Evolutionary conservation across 2,888 invertebrate genomes (phyloP).

Genomic region (Alsophila aescularia): DNA sequence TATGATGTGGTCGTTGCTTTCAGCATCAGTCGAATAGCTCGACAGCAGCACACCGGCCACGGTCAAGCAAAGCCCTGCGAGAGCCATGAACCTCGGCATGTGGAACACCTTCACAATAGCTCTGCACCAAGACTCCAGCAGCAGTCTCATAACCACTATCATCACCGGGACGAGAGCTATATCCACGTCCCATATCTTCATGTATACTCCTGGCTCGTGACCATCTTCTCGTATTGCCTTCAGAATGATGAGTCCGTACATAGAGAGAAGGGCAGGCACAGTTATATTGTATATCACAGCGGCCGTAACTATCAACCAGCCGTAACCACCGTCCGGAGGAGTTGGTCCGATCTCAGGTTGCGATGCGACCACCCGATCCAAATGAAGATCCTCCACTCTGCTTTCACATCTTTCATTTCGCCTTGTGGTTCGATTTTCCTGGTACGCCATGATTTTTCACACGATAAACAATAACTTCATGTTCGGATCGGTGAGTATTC

Average conservation of each 20-base stretch:
- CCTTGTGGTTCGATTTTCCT: slow-evolving; percentile 45
- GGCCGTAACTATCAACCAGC: slow-evolving; percentile 86
- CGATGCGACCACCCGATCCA: slow-evolving; percentile 86
- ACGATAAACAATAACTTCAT: slow-evolving; percentile 68
- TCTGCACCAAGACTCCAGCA: slow-evolving; percentile 85
- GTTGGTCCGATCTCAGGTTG: slow-evolving; percentile 87
- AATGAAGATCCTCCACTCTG: slow-evolving; percentile 67
- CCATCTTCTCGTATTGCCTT: slow-evolving; percentile 78
- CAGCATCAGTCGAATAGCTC: slow-evolving; percentile 75
- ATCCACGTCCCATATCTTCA: slow-evolving; percentile 84
- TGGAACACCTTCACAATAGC: slow-evolving; percentile 82
- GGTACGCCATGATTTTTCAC: slow-evolving; percentile 64
- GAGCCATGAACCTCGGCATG: slow-evolving; percentile 84
- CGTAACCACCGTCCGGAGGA: slow-evolving; percentile 87
- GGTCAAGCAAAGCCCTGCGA: slow-evolving; percentile 83
- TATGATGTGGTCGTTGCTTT: slow-evolving; percentile 74
- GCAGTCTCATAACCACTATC: slow-evolving; percentile 82
- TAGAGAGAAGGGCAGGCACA: slow-evolving; percentile 81
- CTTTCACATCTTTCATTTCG: slow-evolving; percentile 51
- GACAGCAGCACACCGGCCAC: slow-evolving; percentile 84
- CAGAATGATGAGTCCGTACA: slow-evolving; percentile 83
- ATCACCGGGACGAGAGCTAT: slow-evolving; percentile 85
- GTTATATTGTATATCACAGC: slow-evolving; percentile 85
- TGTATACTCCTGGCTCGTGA: slow-evolving; percentile 60
- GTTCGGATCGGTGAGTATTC: slow-evolving; percentile 58